These are phyloP conservation scores for Tetheella fluctuosa DNA, from an alignment of 2,888 invertebrate genomes.

Conservation along the genomic window DNA sequence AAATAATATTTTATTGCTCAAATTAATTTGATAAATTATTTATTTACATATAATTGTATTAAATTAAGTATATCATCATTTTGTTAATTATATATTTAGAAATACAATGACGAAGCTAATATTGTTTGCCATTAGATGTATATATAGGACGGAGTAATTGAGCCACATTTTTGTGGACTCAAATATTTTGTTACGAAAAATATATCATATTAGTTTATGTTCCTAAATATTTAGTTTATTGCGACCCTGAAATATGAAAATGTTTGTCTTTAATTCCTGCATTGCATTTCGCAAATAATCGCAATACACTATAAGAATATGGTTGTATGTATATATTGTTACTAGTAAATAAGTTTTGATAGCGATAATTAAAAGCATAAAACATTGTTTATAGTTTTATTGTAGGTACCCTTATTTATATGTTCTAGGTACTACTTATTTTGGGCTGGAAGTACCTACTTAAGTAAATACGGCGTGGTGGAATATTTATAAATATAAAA, in stretches of 20 bases:
- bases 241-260: background rate
- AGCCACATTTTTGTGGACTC: background rate
- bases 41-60: background rate
- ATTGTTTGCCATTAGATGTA: background rate
- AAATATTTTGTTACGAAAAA: background rate
- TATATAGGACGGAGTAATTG: background rate
- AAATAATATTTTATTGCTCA: background rate
- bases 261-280: background rate
- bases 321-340: conserved; percentile 57
- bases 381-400: conserved; percentile 26
- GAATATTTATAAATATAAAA: too few relatives aligned
- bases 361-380: conserved; percentile 54
- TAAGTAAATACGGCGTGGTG: too few relatives aligned
- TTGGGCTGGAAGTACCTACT: too few relatives aligned
- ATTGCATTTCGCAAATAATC: background rate
- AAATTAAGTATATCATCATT: too few relatives aligned
- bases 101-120: background rate
- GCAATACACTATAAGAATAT: conserved; percentile 30
- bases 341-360: conserved; percentile 42
- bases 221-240: background rate
- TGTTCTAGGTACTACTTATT: too few relatives aligned
- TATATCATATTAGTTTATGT: background rate
- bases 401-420: too few relatives aligned
- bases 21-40: background rate
- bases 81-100: background rate